Conservation (phyloP, 2,888 invertebrate species). For the Melieria picta region DNA sequence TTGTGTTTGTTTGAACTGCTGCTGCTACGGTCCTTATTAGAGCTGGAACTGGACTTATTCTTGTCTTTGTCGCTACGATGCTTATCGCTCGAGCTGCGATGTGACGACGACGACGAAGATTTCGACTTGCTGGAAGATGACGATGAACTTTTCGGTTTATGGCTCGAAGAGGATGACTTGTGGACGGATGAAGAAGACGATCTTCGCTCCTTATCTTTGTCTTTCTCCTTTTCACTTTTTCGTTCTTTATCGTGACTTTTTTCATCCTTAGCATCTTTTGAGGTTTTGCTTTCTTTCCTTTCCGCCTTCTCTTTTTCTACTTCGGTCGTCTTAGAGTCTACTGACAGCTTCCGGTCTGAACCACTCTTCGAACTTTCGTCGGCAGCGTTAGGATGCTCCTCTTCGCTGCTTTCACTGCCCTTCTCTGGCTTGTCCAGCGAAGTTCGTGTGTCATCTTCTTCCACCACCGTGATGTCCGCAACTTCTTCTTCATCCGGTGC, state of each 20-base stretch:
- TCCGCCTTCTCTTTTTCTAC: conserved; percentile 45
- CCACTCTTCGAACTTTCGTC: conserved; percentile 59
- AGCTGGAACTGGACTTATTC: conserved; percentile 47
- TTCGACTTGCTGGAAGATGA: conserved; percentile 48
- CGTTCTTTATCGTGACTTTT: conserved; percentile 40
- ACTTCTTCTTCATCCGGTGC: conserved; percentile 33
- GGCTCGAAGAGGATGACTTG: conserved; percentile 64
- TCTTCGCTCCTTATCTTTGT: conserved; percentile 64
- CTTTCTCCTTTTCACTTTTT: conserved; percentile 53
- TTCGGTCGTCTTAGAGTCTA: conserved; percentile 40
- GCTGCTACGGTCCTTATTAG: conserved; percentile 61
- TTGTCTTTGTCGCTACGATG: conserved; percentile 63
- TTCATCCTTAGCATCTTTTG: conserved; percentile 43
- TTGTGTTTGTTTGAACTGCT: conserved; percentile 60
- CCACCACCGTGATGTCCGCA: conserved; percentile 21
- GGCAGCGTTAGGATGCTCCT: conserved; percentile 54
- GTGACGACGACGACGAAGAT: conserved; percentile 53
- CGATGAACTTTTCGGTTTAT: conserved; percentile 58
- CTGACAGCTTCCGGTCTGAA: conserved; percentile 32
- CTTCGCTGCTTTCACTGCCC: conserved; percentile 56
- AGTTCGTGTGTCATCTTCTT: conserved; percentile 24
- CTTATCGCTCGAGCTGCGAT: conserved; percentile 63
- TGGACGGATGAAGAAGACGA: conserved; percentile 64
- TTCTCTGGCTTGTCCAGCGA: conserved; percentile 45
- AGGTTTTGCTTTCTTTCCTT: conserved; percentile 51